Evolutionary conservation across 2,797 vertebrate species (phyloP), one percentile per base, ranked within the genome.

Genomic region (Champsocephalus gunnari): DNA sequence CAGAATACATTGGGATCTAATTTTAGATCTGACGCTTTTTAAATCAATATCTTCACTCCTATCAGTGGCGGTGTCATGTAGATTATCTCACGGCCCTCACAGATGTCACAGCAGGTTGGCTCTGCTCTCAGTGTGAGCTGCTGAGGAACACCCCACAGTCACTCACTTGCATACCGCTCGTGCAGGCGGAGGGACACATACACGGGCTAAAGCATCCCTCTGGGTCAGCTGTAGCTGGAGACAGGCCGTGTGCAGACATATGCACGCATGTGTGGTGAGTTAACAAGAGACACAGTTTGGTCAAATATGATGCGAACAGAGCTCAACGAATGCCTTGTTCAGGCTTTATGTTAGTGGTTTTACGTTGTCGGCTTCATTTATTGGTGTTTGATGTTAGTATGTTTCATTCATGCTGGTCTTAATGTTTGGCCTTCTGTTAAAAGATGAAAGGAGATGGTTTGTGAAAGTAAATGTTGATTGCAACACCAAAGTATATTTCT

Each of bases 71-170:
- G 83, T 92, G 93, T 92, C 93, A 91, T 92, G 91, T 91, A 87
- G 91, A 94, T 94, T 89, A 92, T 92, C 88, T 90, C 87, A 83
- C 75, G 38, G 88, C 85, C 88, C 85, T 93, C 84, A 84, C 89
- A 90, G 89, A 92, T 93, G 93, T 94, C 93, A 93, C 88, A 88
- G 80, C 83, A 79, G 85, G 87, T 94, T 93, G 91, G 82, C 77
- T 86, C 73, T 83, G 80, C 90, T 85, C 90, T 92, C 84, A 86
- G 70, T 71, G 85, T 77, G 69, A 19, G 66, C 86, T 77, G 83
- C 84, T 32, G 85, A 88, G 78, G 84, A 87, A 91, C 88, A 73
- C 62, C 75, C 58, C 50, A 62, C 83, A 55, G 77, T 79, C 72
- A 75, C 77, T 80, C 83, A 68, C 64, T 79, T 21, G 57, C 86